Evolutionary conservation across 2,888 invertebrate genomes (phyloP), one percentile per base, ranked within the genome.

Genomic region (Drosophila histrio): DNA sequence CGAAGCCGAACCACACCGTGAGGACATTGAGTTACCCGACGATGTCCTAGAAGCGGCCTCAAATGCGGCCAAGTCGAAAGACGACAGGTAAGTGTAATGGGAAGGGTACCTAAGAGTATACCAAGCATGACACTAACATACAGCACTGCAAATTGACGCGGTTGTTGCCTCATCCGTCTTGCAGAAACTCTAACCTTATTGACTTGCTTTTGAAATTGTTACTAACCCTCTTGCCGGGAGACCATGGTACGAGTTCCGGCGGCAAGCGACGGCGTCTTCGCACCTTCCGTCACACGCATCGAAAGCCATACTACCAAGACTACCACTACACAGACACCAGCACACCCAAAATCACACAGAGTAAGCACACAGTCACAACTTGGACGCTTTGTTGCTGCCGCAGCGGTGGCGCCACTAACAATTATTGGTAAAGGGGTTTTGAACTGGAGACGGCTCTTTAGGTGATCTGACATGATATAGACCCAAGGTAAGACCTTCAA

Each of bases 21-120:
- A 91, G 66, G 91, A 91, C 44, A 92, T 92, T 63, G 90, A 89
- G 54, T 63, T 91, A 89, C 92, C 88, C 79, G 84, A 86, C 74
- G 90, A 89, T 22, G 77, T 90, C 0, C 61, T 87, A 50, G 90
- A 90, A 89, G 89, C 88, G 77, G 90, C 77, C 85, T 81, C 80
- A 34, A 81, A 72, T 34, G 79, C 77, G 17, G 77, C 77, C 39
- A 89, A 81, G 88, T 88, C 85, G 81, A 92, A 79, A 91, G 92
- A 89, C 92, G 93, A 92, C 91, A 91, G 88, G 94, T 93, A 82
- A 93, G 92, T 81, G 43, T 67, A 21, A 13, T 11, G n/a, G 15
- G 7, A 17, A 8, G 24, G 36, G 34, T 9, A 13, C 11, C 21
- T 15, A 11, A n/a, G 13, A 15, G 13, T 39, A 24, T 28, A 8